Percentiles rank a stretch among this genome's conserved stretches.
Evolutionary conservation across 2,797 vertebrate species (phyloP).

Genomic region (Benthosema pterotum): DNA sequence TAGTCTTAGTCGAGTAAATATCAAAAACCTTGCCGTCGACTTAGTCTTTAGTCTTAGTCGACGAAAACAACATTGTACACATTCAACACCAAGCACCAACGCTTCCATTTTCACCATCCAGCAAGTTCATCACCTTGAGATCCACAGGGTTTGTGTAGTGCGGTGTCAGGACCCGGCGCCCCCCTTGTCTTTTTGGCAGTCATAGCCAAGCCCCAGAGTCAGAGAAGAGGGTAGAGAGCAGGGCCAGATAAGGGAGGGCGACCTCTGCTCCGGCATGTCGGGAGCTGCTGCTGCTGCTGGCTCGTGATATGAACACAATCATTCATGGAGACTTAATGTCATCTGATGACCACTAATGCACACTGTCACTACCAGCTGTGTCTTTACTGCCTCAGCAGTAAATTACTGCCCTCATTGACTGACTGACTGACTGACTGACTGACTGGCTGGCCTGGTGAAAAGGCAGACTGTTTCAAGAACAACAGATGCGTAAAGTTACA

Average conservation of each 20-base stretch:
- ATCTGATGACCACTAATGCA: constrained; percentile 23
- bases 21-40: no score
- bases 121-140: constrained; percentile 9
- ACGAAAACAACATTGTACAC: no score
- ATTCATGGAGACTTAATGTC: constrained; percentile 27
- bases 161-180: no score
- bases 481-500: no score
- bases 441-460: background rate
- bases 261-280: constrained; percentile 12
- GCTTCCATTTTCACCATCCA: background rate
- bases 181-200: background rate
- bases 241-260: constrained; percentile 27
- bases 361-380: constrained; percentile 22
- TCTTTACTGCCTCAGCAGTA: constrained; percentile 18
- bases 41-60: no score
- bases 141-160: background rate
- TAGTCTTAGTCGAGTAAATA: no score
- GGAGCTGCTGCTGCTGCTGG: constrained; percentile 22
- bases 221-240: constrained; percentile 8
- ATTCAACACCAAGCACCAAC: no score
- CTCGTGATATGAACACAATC: constrained; percentile 8
- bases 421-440: background rate
- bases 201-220: constrained; percentile 35
- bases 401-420: constrained; percentile 8
- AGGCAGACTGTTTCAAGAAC: no score